phyloP scores from a whole-genome alignment of 1,140 invertebrate species.

The Cydia splendana region DNA sequence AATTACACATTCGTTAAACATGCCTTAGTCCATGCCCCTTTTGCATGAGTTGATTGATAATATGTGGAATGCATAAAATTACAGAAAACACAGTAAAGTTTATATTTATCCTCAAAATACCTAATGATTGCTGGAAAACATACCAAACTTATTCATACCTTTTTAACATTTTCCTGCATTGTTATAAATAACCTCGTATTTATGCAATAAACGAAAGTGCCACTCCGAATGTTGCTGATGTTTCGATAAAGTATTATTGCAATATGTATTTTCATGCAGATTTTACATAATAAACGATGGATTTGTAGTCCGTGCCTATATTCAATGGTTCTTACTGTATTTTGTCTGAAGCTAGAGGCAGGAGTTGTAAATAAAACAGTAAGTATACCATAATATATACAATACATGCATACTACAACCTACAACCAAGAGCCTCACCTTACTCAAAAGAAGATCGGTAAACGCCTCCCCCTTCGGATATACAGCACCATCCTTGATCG shows the following conservation, averaged over 20 bases:
- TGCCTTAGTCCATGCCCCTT: too few species aligned
- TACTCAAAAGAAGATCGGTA: constrained; percentile 95
- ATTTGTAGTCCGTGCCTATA: too few species aligned
- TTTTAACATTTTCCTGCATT: not conserved
- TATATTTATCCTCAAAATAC: not conserved
- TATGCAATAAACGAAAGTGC: too few species aligned
- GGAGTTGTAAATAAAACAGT: too few species aligned
- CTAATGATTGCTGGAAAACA: not conserved
- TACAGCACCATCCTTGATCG: constrained; percentile 90
- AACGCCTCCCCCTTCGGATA: constrained; percentile 95
- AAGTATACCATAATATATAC: not conserved
- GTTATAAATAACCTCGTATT: not conserved
- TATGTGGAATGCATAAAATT: not conserved
- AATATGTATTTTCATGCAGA: too few species aligned
- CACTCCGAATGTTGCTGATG: too few species aligned
- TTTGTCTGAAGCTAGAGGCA: too few species aligned
- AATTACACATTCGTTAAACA: too few species aligned
- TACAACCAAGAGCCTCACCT: constrained; percentile 81
- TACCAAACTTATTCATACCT: not conserved
- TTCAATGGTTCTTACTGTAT: too few species aligned
- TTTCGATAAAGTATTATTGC: too few species aligned
- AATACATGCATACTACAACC: constrained; percentile 6
- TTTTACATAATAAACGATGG: too few species aligned
- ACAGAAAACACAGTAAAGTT: not conserved
- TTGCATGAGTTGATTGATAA: not conserved